These are phyloP conservation scores for Agriopis leucophaearia DNA, from an alignment of 2,888 invertebrate genomes.

Conservation along the genomic window DNA sequence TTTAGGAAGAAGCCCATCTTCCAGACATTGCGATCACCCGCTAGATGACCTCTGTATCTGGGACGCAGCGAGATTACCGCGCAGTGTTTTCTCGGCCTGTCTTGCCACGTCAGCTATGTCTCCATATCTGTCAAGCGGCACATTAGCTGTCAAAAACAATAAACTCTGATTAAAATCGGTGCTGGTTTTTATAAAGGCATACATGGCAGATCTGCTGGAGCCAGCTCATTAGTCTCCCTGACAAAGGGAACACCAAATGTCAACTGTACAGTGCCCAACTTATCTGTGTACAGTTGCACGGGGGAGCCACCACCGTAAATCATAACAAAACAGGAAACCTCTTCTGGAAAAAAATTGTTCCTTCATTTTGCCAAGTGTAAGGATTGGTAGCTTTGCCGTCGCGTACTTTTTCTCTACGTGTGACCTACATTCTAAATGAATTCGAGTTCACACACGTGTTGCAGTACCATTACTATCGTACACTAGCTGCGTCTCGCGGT, in stretches of 20 bases:
- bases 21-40: too few relatives aligned
- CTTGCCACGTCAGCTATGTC: too few relatives aligned
- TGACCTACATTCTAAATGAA: slow-evolving; percentile 29
- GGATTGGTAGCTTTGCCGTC: neutral
- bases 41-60: too few relatives aligned
- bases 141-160: neutral
- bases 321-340: neutral
- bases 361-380: neutral
- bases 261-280: neutral
- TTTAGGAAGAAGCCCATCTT: too few relatives aligned
- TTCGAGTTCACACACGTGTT: slow-evolving; percentile 7
- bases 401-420: slow-evolving; percentile 18
- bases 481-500: neutral
- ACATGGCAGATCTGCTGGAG: neutral
- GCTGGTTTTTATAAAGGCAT: neutral
- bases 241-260: neutral
- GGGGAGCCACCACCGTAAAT: neutral
- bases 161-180: neutral
- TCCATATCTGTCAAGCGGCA: too few relatives aligned
- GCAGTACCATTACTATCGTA: neutral
- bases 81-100: too few relatives aligned
- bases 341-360: neutral
- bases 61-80: too few relatives aligned
- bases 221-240: neutral
- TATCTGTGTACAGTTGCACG: neutral